Base-by-base conservation (phyloP, 2,797 vertebrate genomes). In the Dermochelys coriacea region DNA sequence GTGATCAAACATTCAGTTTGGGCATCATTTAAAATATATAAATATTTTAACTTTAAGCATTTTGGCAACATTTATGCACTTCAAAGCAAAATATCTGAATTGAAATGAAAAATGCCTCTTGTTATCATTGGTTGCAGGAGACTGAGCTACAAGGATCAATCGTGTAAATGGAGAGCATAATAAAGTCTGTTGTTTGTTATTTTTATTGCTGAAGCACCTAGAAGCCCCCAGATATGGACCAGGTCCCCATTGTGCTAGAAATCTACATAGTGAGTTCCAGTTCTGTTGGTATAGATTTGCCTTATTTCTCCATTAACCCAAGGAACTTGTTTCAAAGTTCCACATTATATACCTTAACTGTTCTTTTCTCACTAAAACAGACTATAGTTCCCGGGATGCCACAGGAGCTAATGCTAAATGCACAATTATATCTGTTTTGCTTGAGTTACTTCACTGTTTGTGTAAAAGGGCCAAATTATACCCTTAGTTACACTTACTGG, bases 11-110 rank as follows among this genome's bases (percentile, higher is more conserved):
- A 74, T 80, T 52, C 54, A 25, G 3, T 64, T 90, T 2, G 64
- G 34, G 4, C 31, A 86, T 8, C 21, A 75, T 75, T 75, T 75
- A 37, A 37, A 82, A 10, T 2, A n/a, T 82, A 51, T 10, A 85
- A 15, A 14, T 85, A 49, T 52, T 81, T 4, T 27, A 82, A 85
- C 71, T 88, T 47, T 29, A 89, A 74, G 88, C 64, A 6, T 12
- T 59, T 84, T 52, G 86, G 12, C 84, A 80, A 29, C 9, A 27
- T 31, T 93, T 92, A 49, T 78, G 8, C 25, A 86, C 87, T 92
- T 89, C 80, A n/a, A 77, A 94, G 51, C 8, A 86, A 74, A 90
- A 12, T 52, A 47, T 51, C 3, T 1, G n/a, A 1, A 31, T 50
- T 84, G 16, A 88, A 87, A 93, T 82, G 59, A 85, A 8, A 10